Evolutionary conservation across 2,797 vertebrate genomes (phyloP), one percentile per base, ranked within the genome.

Genomic region (Alcedo quadribrachys): DNA sequence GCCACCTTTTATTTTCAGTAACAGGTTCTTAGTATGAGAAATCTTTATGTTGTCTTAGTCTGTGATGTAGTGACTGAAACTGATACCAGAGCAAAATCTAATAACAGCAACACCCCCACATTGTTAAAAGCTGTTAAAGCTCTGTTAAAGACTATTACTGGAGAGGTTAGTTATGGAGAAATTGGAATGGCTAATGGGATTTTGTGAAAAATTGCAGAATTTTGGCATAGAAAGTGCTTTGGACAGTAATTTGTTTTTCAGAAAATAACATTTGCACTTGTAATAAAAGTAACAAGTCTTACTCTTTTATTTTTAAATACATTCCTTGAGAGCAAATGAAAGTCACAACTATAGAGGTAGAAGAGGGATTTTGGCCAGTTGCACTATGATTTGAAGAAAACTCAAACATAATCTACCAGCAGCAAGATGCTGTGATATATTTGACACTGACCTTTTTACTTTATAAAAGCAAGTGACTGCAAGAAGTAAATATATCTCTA

Each of bases 141-240:
- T 62, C 50, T 85, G 13, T 75, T 84, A 74, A 82, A 65, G 68
- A 32, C 35, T 62, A 5, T 75, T 85, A 67, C 33, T 43, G 33
- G 51, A 75, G 37, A 69, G 27, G 63, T 62, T 85, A 78, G 32
- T 67, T 90, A 77, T 4, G 11, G 35, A 40, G 37, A 71, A 74
- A 91, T 58, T 66, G 57, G 33, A 70, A 27, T 40, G n/a, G 24
- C 24, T 68, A 70, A 83, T 27, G 35, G 53, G 53, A 68, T 68
- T 78, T 81, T 78, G 51, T 81, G 73, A 92, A 76, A 93, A 90
- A 89, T 74, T 69, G 55, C 20, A 83, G 55, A 73, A 74, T 76
- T 96, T 89, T 89, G 45, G 54, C 73, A 81, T 71, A 86, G 27
- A 55, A 82, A 42, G 43, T 40, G 32, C 12, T 87, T 88, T 75